phyloP scores from a whole-genome alignment of 2,888 invertebrate species.

The Drosophila putrida region DNA sequence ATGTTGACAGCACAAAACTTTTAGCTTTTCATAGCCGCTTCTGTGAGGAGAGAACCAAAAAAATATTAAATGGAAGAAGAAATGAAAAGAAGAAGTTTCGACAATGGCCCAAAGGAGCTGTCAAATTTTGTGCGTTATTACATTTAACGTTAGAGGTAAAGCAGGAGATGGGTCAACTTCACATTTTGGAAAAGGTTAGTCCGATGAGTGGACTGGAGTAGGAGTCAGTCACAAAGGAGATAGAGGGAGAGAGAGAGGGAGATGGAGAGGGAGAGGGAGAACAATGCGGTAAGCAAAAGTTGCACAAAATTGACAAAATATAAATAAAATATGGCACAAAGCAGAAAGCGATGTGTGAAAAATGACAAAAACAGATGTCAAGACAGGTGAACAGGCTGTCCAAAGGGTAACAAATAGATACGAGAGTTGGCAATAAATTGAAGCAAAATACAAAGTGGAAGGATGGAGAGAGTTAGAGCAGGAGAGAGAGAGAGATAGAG shows the following conservation, averaged over 20 bases:
- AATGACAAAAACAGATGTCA: conserved; percentile 62
- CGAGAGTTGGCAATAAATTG: conserved; percentile 25
- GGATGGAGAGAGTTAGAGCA: neutral
- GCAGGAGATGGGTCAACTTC: conserved; percentile 16
- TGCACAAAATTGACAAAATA: conserved; percentile 78
- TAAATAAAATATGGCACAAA: conserved; percentile 77
- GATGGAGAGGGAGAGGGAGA: neutral
- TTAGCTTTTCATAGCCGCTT: neutral
- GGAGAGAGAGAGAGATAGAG: neutral
- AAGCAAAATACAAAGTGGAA: neutral
- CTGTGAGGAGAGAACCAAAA: neutral
- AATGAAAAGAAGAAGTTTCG: conserved; percentile 28
- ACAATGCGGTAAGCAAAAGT: conserved; percentile 61
- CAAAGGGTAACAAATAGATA: conserved; percentile 49
- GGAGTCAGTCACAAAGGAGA: too few species aligned
- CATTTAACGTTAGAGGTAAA: conserved; percentile 49
- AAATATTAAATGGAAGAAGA: too few species aligned
- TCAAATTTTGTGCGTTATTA: conserved; percentile 72
- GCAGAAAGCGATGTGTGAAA: conserved; percentile 43
- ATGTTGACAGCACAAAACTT: conserved; percentile 11
- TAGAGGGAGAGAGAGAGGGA: neutral
- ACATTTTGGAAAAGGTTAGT: neutral
- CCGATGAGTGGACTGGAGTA: neutral
- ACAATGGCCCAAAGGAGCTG: conserved; percentile 70
- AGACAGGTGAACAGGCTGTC: conserved; percentile 52